Evolutionary conservation across 1,140 invertebrate genomes (phyloP).

Genomic region (Penaeus chinensis): DNA sequence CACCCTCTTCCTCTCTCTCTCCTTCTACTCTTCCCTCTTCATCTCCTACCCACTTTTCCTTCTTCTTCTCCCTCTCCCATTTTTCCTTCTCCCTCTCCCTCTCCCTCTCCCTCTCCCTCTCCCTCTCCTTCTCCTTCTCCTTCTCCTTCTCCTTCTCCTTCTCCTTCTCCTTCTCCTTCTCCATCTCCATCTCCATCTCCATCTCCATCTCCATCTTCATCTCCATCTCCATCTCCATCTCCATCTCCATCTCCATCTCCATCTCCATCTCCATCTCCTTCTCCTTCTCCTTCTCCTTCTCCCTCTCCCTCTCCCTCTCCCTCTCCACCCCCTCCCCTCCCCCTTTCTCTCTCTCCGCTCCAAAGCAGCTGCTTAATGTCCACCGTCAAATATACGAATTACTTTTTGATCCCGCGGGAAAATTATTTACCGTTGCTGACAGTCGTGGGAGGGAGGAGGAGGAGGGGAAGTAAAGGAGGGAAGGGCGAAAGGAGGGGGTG

Average conservation of each 20-base stretch:
- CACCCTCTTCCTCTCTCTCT: background rate
- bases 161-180: no score
- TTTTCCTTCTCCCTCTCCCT: background rate
- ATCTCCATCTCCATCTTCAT: background rate
- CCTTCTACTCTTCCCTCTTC: background rate
- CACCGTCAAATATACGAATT: no score
- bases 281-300: background rate
- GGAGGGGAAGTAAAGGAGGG: no score
- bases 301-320: background rate
- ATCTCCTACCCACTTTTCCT: background rate
- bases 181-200: no score
- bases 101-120: background rate
- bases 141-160: background rate
- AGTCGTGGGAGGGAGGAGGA: no score
- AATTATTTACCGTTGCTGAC: no score
- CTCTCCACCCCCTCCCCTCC: no score
- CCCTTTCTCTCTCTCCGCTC: no score
- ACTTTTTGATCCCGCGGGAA: no score
- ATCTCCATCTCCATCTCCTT: background rate
- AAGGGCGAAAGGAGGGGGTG: no score
- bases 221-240: background rate
- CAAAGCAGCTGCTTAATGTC: no score
- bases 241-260: background rate
- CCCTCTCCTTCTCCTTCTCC: background rate
- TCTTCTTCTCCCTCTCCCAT: background rate